Evolutionary conservation across 2,113 vertebrate species (phyloP), one percentile per base, ranked within the genome.

Genomic region (Aviceda subcristata): DNA sequence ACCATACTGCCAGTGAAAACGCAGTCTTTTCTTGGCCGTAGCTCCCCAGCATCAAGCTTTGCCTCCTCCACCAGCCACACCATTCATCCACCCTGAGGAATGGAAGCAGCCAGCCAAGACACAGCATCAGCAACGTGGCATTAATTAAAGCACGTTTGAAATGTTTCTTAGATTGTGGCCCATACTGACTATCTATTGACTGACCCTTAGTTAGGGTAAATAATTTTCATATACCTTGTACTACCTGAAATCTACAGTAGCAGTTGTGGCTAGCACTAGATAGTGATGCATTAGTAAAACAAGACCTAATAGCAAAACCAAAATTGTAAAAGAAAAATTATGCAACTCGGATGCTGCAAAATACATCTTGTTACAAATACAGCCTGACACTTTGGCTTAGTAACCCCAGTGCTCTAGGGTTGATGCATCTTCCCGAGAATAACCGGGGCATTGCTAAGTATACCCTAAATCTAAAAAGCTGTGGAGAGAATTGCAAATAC

Each of bases 231-330:
- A 16, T 10, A 73, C 10, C 38, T 51, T 50, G 16, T 57, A 15
- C 34, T 78, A 85, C n/a, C 48, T 68, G 38, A 73, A 50, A 64
- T 38, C 63, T 60, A 19, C 36, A 56, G 39, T 1, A 68, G 71
- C 34, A 45, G 39, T 15, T 51, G 34, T 15, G 15, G 19, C 24
- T 41, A 48, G 39, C 48, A 36, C 21, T n/a, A 63, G 12, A 27
- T 19, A 90, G 34, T 0, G 0, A 41, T 0, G 0, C 9, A 0
- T 17, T 59, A 59, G 38, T 22, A 64, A 88, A 93, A 68, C 8
- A 22, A 69, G 39, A 71, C 20, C 38, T 74, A 55, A 74, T 0
- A 69, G n/a, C 24, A 71, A 80, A 91, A 45, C 20, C 19, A 38
- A 71, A 77, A 60, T 7, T 2, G 0, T 23, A 6, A 17, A 71